phyloP scores from a whole-genome alignment of 1,140 invertebrate species.

The Drosophila elegans region DNA sequence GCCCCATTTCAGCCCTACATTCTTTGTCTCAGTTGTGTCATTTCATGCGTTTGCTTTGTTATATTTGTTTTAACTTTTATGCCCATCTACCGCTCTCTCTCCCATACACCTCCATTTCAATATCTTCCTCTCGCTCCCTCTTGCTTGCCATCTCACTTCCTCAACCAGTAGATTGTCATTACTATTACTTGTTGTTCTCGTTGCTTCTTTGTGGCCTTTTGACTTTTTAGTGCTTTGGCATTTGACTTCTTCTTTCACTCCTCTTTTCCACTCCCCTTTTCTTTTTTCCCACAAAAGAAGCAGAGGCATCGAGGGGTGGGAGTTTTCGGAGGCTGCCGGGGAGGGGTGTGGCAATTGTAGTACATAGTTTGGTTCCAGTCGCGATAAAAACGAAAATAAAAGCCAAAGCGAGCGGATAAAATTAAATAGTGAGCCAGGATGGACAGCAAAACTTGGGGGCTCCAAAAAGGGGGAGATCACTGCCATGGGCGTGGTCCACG shows the following conservation, averaged over 20 bases:
- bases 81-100: slow-evolving; percentile 50
- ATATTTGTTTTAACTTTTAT: slow-evolving; percentile 76
- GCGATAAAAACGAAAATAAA: slow-evolving; percentile 74
- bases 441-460: slow-evolving; percentile 27
- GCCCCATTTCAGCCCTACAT: neutral
- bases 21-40: slow-evolving; percentile 57
- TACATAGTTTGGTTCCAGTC: slow-evolving; percentile 67
- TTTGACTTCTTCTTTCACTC: slow-evolving; percentile 59
- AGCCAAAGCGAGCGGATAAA: slow-evolving; percentile 70
- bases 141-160: neutral
- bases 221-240: slow-evolving; percentile 76
- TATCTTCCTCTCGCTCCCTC: neutral
- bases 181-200: slow-evolving; percentile 57
- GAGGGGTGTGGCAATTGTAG: slow-evolving; percentile 49
- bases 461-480: neutral
- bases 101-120: too few species aligned
- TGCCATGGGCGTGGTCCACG: slow-evolving; percentile 46
- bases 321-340: neutral
- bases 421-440: slow-evolving; percentile 70
- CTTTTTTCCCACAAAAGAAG: neutral
- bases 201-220: slow-evolving; percentile 62
- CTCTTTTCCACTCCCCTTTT: slow-evolving; percentile 1
- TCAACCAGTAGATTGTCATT: slow-evolving; percentile 53
- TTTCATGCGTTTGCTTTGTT: slow-evolving; percentile 74
- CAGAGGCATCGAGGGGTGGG: neutral